A percentile compares a stretch with the other conserved stretches of the same genome.
Evolutionary conservation across 2,888 invertebrate species (phyloP).

Genomic region (Eupeodes luniger): DNA sequence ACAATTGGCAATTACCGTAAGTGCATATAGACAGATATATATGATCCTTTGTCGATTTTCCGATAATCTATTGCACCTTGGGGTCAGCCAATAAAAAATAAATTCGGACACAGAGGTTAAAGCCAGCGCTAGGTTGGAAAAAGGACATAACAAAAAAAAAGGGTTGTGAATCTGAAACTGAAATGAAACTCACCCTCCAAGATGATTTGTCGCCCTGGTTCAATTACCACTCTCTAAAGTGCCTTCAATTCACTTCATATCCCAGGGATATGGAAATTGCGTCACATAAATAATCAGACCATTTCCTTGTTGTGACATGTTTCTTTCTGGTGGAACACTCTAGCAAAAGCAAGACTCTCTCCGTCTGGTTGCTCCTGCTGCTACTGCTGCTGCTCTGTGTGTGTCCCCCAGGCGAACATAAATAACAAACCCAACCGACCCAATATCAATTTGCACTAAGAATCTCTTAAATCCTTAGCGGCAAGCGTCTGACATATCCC

Average conservation of each 20-base stretch:
- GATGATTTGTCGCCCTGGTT: conserved; percentile 72
- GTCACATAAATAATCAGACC: conserved; percentile 78
- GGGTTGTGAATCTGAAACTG: conserved; percentile 41
- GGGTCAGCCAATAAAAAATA: conserved; percentile 68
- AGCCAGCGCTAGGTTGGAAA: background rate
- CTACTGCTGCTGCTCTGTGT: background rate
- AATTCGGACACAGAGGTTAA: conserved; percentile 7
- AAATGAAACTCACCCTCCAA: conserved; percentile 16
- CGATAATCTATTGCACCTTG: conserved; percentile 72
- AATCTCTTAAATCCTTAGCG: conserved; percentile 62
- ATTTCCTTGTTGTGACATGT: conserved; percentile 78
- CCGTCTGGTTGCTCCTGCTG: background rate
- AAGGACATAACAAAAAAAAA: conserved; percentile 32
- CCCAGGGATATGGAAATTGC: conserved; percentile 77
- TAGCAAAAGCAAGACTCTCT: background rate
- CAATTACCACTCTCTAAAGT: conserved; percentile 76
- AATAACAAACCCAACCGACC: conserved; percentile 77
- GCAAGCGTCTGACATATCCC: conserved; percentile 25
- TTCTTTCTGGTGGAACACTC: conserved; percentile 13
- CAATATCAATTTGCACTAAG: conserved; percentile 77
- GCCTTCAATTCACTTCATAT: conserved; percentile 25
- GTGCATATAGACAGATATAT: conserved; percentile 50
- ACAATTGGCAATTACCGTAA: conserved; percentile 75
- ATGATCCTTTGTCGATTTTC: conserved; percentile 67
- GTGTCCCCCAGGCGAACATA: conserved; percentile 78